phyloP scores from a whole-genome alignment of 2,888 invertebrate species.

The Drosophila peninsularis region DNA sequence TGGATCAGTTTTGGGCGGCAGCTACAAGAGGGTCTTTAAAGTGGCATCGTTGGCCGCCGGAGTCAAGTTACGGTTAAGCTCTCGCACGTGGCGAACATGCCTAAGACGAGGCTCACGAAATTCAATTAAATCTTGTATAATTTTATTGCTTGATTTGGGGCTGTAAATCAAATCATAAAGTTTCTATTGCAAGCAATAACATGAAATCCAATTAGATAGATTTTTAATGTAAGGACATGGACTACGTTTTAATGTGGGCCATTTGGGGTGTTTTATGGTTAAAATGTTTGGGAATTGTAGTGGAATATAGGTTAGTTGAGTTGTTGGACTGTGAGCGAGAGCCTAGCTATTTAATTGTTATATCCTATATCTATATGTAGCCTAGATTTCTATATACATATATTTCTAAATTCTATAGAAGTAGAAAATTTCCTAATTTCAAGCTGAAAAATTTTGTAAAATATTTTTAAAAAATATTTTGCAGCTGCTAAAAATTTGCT shows the following conservation, averaged over 20 bases:
- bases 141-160: conserved; percentile 30
- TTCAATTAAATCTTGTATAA: conserved; percentile 51
- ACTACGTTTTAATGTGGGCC: not conserved
- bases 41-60: conserved; percentile 12
- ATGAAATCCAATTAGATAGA: not conserved
- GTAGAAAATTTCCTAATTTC: too few relatives aligned
- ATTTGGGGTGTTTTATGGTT: not conserved
- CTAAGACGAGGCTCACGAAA: conserved; percentile 26
- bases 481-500: too few relatives aligned
- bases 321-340: not conserved
- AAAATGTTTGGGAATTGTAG: conserved; percentile 10
- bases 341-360: too few relatives aligned
- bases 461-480: too few relatives aligned
- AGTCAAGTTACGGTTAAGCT: conserved; percentile 43
- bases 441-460: too few relatives aligned
- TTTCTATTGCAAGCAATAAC: conserved; percentile 2
- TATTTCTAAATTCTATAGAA: too few relatives aligned
- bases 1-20: conserved; percentile 16
- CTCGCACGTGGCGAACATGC: conserved; percentile 40
- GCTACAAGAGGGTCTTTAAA: conserved; percentile 31
- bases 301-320: not conserved
- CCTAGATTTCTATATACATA: too few relatives aligned
- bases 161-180: conserved; percentile 36
- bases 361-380: too few relatives aligned
- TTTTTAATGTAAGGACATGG: not conserved